Base-by-base conservation (phyloP, 1,140 invertebrate genomes). In the Lanistes nyassanus region DNA sequence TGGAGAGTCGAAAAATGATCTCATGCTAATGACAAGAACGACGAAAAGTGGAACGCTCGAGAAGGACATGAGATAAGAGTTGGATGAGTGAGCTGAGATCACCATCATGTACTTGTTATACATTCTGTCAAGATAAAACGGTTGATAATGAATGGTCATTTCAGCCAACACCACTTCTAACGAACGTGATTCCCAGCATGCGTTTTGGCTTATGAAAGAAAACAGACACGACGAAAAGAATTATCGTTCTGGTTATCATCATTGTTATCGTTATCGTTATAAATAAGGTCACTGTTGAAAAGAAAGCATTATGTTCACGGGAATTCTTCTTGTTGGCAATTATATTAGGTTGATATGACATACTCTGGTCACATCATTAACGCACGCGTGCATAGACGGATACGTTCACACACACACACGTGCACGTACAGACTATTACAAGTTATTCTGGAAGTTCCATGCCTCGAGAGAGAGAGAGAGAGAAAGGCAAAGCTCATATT, bases 391-490 rank as follows among this genome's bases (percentile, higher is more conserved):
- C 11, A 11, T 11, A 62, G 6, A 62, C 58, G 26, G 9, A 62
- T 31, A 62, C 11, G 31, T 31, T 26, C 62, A 65, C 62, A 65
- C 62, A 65, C 62, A 65, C 62, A 65, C 62, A 65, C 62, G 31
- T 29, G 31, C 62, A 65, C 62, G 31, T 29, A 65, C 29, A 65
- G 26, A 31, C 62, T 19, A n/a, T 7, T 31, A 65, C 7, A 37
- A 16, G 36, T 36, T 19, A 65, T 36, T 23, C 29, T 3, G 29
- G 36, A 29, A 34, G 7, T 6, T 21, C 3, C 62, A 42, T 36
- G 0, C 29, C 7, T 36, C 19, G 26, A 34, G 29, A 19, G 9
- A 65, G 29, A 5, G 21, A 26, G 29, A 34, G 21, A 29, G 1
- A 62, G 62, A 34, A 0, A 65, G 37, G 37, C 0, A 16, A 6